Evolutionary conservation across 1,140 invertebrate species (phyloP).

Genomic region (Megathymus violae): DNA sequence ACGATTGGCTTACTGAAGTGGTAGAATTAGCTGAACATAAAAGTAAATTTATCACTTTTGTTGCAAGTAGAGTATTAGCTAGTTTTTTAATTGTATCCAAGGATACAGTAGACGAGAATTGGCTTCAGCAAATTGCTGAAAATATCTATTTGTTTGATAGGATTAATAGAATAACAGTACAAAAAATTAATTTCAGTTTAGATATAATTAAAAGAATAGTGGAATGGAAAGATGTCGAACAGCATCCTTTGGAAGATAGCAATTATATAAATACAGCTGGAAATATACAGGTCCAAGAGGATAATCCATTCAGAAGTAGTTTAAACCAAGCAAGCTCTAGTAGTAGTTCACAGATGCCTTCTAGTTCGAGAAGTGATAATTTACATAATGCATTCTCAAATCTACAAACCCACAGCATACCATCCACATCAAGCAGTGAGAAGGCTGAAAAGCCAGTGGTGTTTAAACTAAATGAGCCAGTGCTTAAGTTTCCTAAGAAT

Average conservation of each 20-base stretch:
- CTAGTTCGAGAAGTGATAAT: conserved; percentile 65
- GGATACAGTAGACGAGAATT: conserved; percentile 90
- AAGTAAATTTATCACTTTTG: conserved; percentile 92
- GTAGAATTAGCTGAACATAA: conserved; percentile 90
- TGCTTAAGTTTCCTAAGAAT: conserved; percentile 64
- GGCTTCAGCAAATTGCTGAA: conserved; percentile 90
- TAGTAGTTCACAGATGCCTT: conserved; percentile 55
- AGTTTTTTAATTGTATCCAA: conserved; percentile 93
- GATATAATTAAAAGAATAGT: conserved; percentile 93
- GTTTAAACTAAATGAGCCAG: conserved; percentile 73
- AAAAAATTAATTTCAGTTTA: conserved; percentile 91
- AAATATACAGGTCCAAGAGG: conserved; percentile 63
- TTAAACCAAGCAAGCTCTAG: conserved; percentile 60
- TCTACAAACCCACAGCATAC: conserved; percentile 66
- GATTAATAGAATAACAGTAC: conserved; percentile 84
- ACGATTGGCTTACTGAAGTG: conserved; percentile 92
- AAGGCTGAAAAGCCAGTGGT: conserved; percentile 51
- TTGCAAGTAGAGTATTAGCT: conserved; percentile 90
- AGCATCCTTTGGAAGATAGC: conserved; percentile 91
- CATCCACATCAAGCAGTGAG: conserved; percentile 67
- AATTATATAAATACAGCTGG: conserved; percentile 73
- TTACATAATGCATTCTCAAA: conserved; percentile 76
- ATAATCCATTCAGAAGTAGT: conserved; percentile 74
- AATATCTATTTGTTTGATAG: conserved; percentile 85
- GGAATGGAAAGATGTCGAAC: conserved; percentile 93